Evolutionary conservation across 2,113 vertebrate species (phyloP).

Genomic region (Odontophorus gujanensis): DNA sequence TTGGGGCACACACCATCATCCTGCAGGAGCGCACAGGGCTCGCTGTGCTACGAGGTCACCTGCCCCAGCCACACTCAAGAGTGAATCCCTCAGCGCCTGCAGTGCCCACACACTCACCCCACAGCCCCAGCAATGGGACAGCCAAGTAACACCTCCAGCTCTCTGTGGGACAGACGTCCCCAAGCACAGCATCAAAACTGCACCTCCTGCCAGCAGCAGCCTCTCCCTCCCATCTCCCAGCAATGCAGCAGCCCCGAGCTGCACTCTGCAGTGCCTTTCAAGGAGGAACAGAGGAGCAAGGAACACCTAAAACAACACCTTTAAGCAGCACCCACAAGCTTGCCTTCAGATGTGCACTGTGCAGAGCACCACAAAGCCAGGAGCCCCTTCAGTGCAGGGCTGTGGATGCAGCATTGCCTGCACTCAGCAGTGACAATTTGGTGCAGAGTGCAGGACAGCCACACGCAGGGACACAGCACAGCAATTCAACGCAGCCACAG

Average conservation of each 20-base stretch:
- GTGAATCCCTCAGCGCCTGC: background rate
- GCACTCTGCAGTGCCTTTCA: background rate
- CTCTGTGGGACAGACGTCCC: accelerated
- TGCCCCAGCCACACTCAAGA: accelerated
- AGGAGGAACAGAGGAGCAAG: background rate
- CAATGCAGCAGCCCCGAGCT: background rate
- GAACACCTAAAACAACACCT: accelerated
- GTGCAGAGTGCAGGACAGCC: background rate
- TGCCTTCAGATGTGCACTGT: background rate
- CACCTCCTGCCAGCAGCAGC: background rate
- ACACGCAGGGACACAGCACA: accelerated
- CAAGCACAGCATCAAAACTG: accelerated
- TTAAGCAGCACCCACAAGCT: background rate
- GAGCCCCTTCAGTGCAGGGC: background rate
- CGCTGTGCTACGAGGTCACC: no score
- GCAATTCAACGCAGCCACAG: background rate
- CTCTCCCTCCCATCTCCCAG: background rate
- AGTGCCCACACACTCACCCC: background rate
- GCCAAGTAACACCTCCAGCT: background rate
- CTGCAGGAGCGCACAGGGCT: background rate
- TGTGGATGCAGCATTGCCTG: accelerated
- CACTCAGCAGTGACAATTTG: accelerated
- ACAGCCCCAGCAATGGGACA: accelerated
- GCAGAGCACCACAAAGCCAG: background rate
- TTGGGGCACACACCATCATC: background rate